Evolutionary conservation across 1,140 invertebrate species (phyloP).

Genomic region (Rhagoletis pomonella): DNA sequence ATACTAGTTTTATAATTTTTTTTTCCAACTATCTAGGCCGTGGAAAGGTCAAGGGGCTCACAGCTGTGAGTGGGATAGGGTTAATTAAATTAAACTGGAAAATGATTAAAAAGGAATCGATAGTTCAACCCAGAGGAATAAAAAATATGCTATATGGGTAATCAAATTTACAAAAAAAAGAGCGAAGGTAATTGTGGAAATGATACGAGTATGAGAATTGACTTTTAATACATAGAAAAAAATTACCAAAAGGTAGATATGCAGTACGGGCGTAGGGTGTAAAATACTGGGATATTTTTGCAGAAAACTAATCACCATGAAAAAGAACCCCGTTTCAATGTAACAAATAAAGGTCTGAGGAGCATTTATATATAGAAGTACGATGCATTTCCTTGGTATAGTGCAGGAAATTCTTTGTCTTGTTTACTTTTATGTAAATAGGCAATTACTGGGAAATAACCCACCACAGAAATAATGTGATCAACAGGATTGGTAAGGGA

Average conservation of each 20-base stretch:
- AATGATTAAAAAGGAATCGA: not conserved
- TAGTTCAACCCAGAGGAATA: not conserved
- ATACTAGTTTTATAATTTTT: not conserved
- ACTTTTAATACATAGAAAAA: not conserved
- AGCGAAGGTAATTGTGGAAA: not conserved
- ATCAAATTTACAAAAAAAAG: not conserved
- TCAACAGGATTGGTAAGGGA: slow-evolving; percentile 38
- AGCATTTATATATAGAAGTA: not conserved
- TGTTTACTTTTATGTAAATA: not conserved
- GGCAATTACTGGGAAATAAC: slow-evolving; percentile 27
- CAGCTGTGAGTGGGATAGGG: not conserved
- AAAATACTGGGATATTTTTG: not conserved
- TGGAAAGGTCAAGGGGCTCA: not conserved
- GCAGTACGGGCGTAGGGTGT: not conserved
- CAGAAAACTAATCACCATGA: not conserved
- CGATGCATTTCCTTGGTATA: not conserved
- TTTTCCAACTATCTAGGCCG: slow-evolving; percentile 6
- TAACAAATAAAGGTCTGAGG: not conserved
- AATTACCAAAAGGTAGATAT: not conserved
- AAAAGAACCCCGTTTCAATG: not conserved
- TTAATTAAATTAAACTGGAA: not conserved
- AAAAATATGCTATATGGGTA: not conserved
- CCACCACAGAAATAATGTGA: slow-evolving; percentile 41
- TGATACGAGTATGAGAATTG: not conserved
- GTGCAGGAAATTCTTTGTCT: not conserved